Conservation (phyloP, 2,888 invertebrate species). For the Sesia bembeciformis region DNA sequence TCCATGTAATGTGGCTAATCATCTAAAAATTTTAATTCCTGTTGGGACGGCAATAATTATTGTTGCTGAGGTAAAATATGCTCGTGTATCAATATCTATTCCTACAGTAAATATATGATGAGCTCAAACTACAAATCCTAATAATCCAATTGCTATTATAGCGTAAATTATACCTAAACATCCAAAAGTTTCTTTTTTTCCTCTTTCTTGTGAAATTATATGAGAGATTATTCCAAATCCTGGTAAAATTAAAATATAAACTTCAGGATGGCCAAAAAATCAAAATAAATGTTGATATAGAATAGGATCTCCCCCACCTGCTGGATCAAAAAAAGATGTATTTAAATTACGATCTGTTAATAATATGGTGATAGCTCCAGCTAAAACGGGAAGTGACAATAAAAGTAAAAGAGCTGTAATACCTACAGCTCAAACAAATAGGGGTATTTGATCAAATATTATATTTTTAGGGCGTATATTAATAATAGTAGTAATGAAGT, state of each 20-base stretch:
- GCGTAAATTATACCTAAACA: slow-evolving; percentile 86
- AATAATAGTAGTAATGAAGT: slow-evolving; percentile 85
- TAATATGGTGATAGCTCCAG: slow-evolving; percentile 86
- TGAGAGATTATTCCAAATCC: slow-evolving; percentile 89
- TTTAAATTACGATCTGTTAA: slow-evolving; percentile 86
- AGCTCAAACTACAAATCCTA: slow-evolving; percentile 90
- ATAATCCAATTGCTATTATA: slow-evolving; percentile 85
- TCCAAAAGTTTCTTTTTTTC: slow-evolving; percentile 84
- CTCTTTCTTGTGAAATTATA: slow-evolving; percentile 82
- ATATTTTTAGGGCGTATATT: slow-evolving; percentile 79
- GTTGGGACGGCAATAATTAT: slow-evolving; percentile 92
- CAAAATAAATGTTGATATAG: slow-evolving; percentile 89
- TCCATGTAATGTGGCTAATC: slow-evolving; percentile 81
- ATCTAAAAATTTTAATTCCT: slow-evolving; percentile 88
- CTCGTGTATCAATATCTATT: slow-evolving; percentile 88
- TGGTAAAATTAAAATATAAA: slow-evolving; percentile 89
- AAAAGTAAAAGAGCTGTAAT: slow-evolving; percentile 71
- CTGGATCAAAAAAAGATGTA: slow-evolving; percentile 87
- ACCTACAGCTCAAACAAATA: slow-evolving; percentile 84
- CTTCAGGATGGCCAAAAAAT: slow-evolving; percentile 92
- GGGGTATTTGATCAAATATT: slow-evolving; percentile 77
- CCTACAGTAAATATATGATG: slow-evolving; percentile 91
- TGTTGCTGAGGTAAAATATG: slow-evolving; percentile 88
- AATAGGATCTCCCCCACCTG: slow-evolving; percentile 87
- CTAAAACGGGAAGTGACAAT: slow-evolving; percentile 82